A percentile compares a stretch with the other conserved stretches of the same genome.
Evolutionary conservation across 2,888 invertebrate genomes (phyloP).

Genomic region (Tipula lateralis): DNA sequence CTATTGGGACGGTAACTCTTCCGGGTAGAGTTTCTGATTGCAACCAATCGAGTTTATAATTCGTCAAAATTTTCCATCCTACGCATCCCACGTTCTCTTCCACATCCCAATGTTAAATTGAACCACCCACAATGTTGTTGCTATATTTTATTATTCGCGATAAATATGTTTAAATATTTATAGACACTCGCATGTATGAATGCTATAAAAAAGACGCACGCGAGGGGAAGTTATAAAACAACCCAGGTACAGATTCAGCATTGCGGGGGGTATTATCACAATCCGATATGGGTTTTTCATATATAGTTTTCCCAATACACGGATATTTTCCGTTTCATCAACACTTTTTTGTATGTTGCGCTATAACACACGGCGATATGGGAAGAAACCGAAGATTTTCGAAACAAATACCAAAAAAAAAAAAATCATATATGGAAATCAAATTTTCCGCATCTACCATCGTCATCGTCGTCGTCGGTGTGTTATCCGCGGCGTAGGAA

Average conservation of each 20-base stretch:
- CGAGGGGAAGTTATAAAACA: not conserved
- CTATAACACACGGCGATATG: not conserved
- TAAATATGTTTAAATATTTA: conserved; percentile 19
- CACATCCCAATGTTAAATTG: too few species aligned
- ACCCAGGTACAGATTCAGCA: not conserved
- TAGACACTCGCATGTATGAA: not conserved
- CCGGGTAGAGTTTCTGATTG: too few species aligned
- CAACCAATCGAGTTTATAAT: too few species aligned
- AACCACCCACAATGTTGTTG: too few species aligned
- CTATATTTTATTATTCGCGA: not conserved
- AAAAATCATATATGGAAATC: not conserved
- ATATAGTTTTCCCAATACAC: not conserved
- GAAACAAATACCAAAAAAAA: not conserved
- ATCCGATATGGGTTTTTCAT: not conserved
- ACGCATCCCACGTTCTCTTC: too few species aligned
- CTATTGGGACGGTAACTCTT: too few species aligned
- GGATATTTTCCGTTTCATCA: not conserved
- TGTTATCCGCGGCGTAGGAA: not conserved
- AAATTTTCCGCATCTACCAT: not conserved
- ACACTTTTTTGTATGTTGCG: not conserved
- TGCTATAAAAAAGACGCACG: not conserved
- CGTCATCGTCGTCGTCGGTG: too few species aligned
- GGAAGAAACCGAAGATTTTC: not conserved
- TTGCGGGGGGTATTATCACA: not conserved
- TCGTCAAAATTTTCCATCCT: too few species aligned